Base-by-base conservation (phyloP, 2,888 invertebrate species). In the Pomacea canaliculata region DNA sequence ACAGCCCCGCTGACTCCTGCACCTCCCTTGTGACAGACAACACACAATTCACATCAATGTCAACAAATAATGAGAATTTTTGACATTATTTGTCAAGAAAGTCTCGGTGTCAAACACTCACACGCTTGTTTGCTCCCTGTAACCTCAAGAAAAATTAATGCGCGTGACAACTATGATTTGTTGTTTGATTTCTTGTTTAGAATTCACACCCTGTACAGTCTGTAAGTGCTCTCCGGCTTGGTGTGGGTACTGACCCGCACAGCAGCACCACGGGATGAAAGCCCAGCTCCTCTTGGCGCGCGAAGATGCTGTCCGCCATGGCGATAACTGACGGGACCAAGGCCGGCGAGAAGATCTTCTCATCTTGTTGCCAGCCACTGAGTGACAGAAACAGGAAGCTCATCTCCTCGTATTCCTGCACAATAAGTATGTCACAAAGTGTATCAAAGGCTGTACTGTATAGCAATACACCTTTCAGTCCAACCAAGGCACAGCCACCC, bases 1-100 rank as follows among this genome's bases (percentile, higher is more conserved):
- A 69, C 70, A 77, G 70, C 9, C 65, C 73, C 4, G 70, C 72
- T 16, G 74, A 62, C 74, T 74, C 74, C 63, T 74, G 74, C 49
- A 69, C 49, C 74, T 74, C 74, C 10, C 74, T 74, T 60, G 37
- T 37, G 37, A 37, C 0, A 1, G 37, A 5, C 37, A 37, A 37
- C 37, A 37, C 37, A 37, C 37, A 37, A 37, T 37, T 37, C 37
- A 37, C 37, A 5, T 37, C 37, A 37, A 37, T 37, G 37, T 5
- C 37, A 23, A 37, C 37, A 37, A 0, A 37, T 3, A 37, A 37
- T 37, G 37, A 37, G 1, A 37, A 5, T 37, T 5, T 37, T 37
- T 37, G 5, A 37, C 37, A 37, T 37, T 23, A 23, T 23, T 23
- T 5, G 37, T 37, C 37, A 1, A 37, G 37, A 37, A 37, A 37